phyloP scores from a whole-genome alignment of 1,140 invertebrate genomes.

The Procambarus clarkii region DNA sequence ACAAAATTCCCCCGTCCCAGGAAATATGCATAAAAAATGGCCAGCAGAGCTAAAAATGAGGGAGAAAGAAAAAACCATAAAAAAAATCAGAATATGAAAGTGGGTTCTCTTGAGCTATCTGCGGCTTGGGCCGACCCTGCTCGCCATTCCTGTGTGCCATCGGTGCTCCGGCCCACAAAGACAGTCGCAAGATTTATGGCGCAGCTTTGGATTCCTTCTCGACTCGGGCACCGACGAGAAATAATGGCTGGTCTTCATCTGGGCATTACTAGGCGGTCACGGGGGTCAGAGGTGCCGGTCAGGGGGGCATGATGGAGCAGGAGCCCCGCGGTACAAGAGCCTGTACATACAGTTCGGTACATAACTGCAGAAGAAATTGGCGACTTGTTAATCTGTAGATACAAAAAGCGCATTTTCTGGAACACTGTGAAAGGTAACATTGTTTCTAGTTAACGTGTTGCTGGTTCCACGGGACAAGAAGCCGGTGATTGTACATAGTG shows the following conservation, averaged over 20 bases:
- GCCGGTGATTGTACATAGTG: too few species aligned
- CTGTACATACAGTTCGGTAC: background rate
- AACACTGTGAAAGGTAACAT: too few species aligned
- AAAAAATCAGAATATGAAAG: background rate
- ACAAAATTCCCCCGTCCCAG: conserved; percentile 8
- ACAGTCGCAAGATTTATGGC: conserved; percentile 66
- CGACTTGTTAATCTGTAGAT: too few species aligned
- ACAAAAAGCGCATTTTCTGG: too few species aligned
- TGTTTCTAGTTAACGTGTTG: too few species aligned
- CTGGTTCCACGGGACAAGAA: too few species aligned
- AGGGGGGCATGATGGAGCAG: conserved; percentile 1
- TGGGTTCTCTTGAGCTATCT: conserved; percentile 41
- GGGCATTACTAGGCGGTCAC: conserved; percentile 67
- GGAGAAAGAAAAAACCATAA: background rate
- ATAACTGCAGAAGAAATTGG: background rate
- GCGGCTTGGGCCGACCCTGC: conserved; percentile 20
- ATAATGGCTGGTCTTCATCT: conserved; percentile 67
- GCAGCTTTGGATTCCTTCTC: conserved; percentile 65
- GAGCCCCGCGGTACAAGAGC: background rate
- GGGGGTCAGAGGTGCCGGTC: conserved; percentile 52
- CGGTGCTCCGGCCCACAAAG: conserved; percentile 61
- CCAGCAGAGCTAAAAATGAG: background rate
- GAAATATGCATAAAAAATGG: conserved; percentile 20
- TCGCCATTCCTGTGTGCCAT: conserved; percentile 61
- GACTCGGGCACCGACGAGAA: conserved; percentile 67